phyloP scores from a whole-genome alignment of 2,888 invertebrate genomes.

The Drosophila borborema region DNA sequence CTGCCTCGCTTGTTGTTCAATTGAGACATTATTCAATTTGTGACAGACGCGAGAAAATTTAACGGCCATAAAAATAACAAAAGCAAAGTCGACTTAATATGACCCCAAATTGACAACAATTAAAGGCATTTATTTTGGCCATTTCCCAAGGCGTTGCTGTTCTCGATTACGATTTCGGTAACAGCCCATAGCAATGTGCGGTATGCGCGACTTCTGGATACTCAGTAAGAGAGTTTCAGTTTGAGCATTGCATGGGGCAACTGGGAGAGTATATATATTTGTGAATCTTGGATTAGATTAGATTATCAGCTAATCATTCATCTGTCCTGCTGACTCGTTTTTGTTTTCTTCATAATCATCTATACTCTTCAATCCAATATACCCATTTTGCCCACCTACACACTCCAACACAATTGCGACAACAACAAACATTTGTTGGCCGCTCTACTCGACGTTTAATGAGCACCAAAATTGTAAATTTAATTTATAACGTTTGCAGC shows the following conservation, averaged over 20 bases:
- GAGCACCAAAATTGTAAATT: constrained; percentile 77
- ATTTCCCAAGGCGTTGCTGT: constrained; percentile 72
- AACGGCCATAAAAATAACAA: constrained; percentile 34
- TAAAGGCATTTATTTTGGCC: constrained; percentile 65
- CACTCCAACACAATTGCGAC: constrained; percentile 56
- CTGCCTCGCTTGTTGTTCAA: constrained; percentile 43
- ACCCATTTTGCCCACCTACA: neutral
- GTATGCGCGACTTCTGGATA: neutral
- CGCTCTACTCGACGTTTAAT: constrained; percentile 60
- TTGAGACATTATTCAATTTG: constrained; percentile 79
- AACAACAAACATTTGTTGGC: constrained; percentile 65
- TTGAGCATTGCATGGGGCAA: neutral
- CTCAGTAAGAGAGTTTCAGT: neutral
- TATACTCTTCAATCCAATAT: neutral
- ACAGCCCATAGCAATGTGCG: neutral
- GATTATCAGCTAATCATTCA: too few relatives aligned
- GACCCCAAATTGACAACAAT: constrained; percentile 60
- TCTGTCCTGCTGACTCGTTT: neutral
- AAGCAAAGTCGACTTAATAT: constrained; percentile 9
- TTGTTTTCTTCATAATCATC: neutral
- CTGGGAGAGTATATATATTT: neutral
- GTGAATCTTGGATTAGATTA: neutral
- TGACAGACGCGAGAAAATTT: constrained; percentile 74
- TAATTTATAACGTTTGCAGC: constrained; percentile 74
- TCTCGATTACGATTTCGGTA: constrained; percentile 73